phyloP scores from a whole-genome alignment of 2,888 invertebrate species.

The Cyaniris semiargus region DNA sequence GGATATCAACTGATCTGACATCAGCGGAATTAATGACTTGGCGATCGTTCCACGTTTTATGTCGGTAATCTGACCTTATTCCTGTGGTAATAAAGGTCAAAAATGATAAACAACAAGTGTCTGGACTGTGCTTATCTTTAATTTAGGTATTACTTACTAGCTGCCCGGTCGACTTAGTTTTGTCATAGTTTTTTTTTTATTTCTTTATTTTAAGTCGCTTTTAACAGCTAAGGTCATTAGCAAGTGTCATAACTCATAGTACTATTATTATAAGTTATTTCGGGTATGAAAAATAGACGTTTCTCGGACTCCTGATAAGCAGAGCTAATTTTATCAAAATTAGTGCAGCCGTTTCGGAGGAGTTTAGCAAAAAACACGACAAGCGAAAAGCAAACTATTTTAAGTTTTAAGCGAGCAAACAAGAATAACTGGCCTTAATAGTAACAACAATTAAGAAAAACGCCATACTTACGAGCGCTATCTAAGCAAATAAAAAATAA shows the following conservation, averaged over 20 bases:
- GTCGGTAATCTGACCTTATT: neutral
- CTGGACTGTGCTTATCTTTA: too few relatives aligned
- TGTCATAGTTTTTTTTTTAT: too few relatives aligned
- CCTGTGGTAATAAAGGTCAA: too few relatives aligned
- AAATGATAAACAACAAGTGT: too few relatives aligned
- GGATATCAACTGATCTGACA: constrained; percentile 5
- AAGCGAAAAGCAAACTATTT: neutral
- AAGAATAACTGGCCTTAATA: neutral
- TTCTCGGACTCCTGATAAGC: neutral
- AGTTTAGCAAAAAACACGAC: neutral
- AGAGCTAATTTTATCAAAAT: neutral
- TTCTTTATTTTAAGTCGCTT: too few relatives aligned
- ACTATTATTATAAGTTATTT: neutral
- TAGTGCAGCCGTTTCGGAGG: neutral
- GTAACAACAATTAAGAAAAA: constrained; percentile 1
- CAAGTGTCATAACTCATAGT: too few relatives aligned
- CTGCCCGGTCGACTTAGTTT: too few relatives aligned
- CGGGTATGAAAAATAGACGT: neutral
- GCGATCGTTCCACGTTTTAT: neutral
- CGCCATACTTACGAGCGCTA: constrained; percentile 4
- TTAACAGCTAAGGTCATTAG: too few relatives aligned
- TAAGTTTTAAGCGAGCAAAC: too few relatives aligned
- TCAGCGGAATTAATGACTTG: neutral
- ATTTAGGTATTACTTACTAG: too few relatives aligned
- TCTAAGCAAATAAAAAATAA: constrained; percentile 38